phyloP scores from a whole-genome alignment of 2,113 vertebrate genomes.

The Potamarius usumacintae region DNA sequence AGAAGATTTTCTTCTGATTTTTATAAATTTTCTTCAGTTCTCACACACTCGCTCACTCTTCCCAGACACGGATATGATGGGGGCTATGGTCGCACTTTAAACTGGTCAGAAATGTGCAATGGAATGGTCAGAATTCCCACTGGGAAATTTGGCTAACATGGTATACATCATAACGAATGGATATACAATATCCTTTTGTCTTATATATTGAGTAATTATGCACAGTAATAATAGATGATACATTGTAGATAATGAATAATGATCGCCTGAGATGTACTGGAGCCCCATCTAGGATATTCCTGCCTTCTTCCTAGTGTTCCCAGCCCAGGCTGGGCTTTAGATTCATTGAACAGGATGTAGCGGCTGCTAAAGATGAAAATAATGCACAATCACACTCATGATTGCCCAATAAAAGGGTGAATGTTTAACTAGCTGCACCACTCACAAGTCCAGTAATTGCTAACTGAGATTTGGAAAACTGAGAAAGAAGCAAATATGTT shows the following conservation, averaged over 20 bases:
- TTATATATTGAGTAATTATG: background rate
- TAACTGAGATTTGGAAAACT: background rate
- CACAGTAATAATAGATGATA: background rate
- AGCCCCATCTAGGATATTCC: background rate
- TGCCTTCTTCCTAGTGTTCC: background rate
- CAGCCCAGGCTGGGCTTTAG: background rate
- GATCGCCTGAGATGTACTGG: background rate
- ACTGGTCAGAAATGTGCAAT: background rate
- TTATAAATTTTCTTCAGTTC: background rate
- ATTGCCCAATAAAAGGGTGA: background rate
- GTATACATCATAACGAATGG: background rate
- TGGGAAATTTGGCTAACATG: too few species aligned
- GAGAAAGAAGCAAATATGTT: background rate
- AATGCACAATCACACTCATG: background rate
- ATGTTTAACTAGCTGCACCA: constrained; percentile 16
- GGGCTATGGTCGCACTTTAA: background rate
- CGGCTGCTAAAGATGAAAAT: background rate
- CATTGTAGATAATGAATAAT: background rate
- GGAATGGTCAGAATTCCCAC: background rate
- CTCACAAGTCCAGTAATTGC: background rate
- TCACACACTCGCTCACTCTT: background rate
- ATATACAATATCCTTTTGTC: background rate
- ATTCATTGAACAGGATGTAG: background rate
- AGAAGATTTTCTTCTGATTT: background rate
- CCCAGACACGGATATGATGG: background rate